These are phyloP conservation scores for Drosophila atripex DNA, from an alignment of 2,888 invertebrate genomes.

Conservation along the genomic window DNA sequence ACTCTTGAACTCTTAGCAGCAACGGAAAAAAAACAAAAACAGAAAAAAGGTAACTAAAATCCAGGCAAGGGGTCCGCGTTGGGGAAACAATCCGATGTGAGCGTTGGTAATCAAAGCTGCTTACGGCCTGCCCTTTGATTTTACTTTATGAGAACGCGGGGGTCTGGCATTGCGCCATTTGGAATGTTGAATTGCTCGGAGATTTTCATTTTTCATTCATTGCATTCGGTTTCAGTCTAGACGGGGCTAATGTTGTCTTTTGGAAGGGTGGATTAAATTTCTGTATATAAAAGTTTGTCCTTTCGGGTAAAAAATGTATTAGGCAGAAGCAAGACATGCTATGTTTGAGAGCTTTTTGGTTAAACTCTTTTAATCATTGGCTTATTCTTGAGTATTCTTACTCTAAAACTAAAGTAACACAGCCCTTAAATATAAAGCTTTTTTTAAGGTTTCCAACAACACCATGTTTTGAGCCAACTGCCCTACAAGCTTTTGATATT, in stretches of 20 bases:
- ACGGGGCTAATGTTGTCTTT: slow-evolving; percentile 30
- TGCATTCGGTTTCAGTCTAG: slow-evolving; percentile 61
- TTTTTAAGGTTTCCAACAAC: too few relatives aligned
- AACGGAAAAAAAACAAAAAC: background rate
- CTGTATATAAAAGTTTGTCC: background rate
- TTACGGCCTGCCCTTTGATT: slow-evolving; percentile 57
- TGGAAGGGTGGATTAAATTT: background rate
- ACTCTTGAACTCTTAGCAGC: slow-evolving; percentile 11
- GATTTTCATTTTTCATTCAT: slow-evolving; percentile 8
- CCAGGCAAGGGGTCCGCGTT: slow-evolving; percentile 5
- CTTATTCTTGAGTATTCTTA: background rate
- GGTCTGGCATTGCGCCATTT: background rate
- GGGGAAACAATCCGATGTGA: slow-evolving; percentile 21
- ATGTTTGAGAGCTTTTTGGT: background rate
- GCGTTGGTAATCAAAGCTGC: slow-evolving; percentile 66
- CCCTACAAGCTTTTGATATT: background rate
- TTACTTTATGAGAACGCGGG: slow-evolving; percentile 23
- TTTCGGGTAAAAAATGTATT: background rate
- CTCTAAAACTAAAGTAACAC: background rate
- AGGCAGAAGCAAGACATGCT: background rate
- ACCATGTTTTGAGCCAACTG: background rate
- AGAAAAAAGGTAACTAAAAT: slow-evolving; percentile 17
- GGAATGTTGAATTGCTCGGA: slow-evolving; percentile 6
- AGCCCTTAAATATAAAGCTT: background rate
- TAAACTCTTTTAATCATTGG: background rate